Conservation (phyloP, 2,797 vertebrate genomes). For the Catamblyrhynchus diadema region DNA sequence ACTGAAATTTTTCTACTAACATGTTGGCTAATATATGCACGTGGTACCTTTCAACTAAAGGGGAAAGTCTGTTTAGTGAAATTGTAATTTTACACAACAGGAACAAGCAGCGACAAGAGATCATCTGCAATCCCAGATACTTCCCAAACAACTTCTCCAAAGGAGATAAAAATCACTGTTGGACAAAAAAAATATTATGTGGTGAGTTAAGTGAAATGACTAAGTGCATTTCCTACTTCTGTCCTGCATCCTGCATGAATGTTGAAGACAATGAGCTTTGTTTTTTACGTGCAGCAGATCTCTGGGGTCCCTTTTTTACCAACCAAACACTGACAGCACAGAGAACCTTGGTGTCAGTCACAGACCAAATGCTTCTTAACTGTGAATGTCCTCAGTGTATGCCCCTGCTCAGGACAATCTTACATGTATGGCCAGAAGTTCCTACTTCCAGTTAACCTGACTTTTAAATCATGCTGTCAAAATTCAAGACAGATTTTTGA, state of each 20-base stretch:
- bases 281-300: background rate
- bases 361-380: too few relatives aligned
- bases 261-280: background rate
- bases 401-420: too few relatives aligned
- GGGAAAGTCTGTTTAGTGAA: background rate
- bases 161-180: background rate
- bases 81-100: background rate
- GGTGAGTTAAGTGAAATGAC: background rate
- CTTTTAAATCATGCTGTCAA: too few relatives aligned
- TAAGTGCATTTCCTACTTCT: background rate
- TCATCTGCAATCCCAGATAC: background rate
- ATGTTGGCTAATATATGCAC: background rate
- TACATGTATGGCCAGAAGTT: too few relatives aligned
- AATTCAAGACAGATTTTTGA: too few relatives aligned
- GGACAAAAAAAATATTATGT: background rate
- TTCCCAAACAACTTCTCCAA: background rate
- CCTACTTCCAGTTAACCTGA: too few relatives aligned
- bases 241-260: background rate
- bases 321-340: background rate
- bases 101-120: background rate
- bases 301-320: background rate
- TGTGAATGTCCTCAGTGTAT: too few relatives aligned
- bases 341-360: background rate
- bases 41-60: background rate
- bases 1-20: background rate